These are phyloP conservation scores for Acanthurus lineatus DNA, from an alignment of 2,797 vertebrate genomes.

Conservation along the genomic window DNA sequence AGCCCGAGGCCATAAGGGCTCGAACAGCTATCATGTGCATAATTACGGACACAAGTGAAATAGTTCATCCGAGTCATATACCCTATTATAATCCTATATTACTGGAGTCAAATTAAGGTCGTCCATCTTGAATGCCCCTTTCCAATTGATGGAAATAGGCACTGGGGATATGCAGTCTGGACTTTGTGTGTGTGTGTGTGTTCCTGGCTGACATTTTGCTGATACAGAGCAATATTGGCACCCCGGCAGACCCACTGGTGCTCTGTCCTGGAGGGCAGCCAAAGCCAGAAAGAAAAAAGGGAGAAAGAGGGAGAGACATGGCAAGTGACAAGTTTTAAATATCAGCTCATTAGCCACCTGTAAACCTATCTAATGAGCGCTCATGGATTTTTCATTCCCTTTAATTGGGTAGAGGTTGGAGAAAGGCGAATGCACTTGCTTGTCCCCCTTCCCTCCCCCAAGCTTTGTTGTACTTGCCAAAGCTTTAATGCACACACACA, in stretches of 20 bases:
- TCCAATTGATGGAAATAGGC: slow-evolving; percentile 50
- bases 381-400: slow-evolving; percentile 79
- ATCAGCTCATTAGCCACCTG: slow-evolving; percentile 81
- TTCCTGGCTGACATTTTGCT: slow-evolving; percentile 71
- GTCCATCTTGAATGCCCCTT: slow-evolving; percentile 52
- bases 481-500: slow-evolving; percentile 44
- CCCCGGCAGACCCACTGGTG: slow-evolving; percentile 48
- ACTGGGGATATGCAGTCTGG: slow-evolving; percentile 43
- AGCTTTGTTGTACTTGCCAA: slow-evolving; percentile 68
- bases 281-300: slow-evolving; percentile 43
- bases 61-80: slow-evolving; percentile 40
- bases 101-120: slow-evolving; percentile 55
- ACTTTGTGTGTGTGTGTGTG: slow-evolving; percentile 29
- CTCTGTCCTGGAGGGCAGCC: slow-evolving; percentile 70
- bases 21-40: slow-evolving; percentile 38
- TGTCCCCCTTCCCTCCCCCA: slow-evolving; percentile 51
- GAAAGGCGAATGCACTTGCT: slow-evolving; percentile 61
- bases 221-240: slow-evolving; percentile 65
- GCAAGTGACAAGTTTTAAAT: slow-evolving; percentile 76
- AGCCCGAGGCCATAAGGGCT: slow-evolving; percentile 28
- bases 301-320: background rate
- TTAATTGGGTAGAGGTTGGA: slow-evolving; percentile 70
- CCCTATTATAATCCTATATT: slow-evolving; percentile 50
- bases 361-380: slow-evolving; percentile 72
- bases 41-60: slow-evolving; percentile 45